Conservation (phyloP, 53 echinoderm and acorn worm genomes). For the Paelopatides confundens region DNA sequence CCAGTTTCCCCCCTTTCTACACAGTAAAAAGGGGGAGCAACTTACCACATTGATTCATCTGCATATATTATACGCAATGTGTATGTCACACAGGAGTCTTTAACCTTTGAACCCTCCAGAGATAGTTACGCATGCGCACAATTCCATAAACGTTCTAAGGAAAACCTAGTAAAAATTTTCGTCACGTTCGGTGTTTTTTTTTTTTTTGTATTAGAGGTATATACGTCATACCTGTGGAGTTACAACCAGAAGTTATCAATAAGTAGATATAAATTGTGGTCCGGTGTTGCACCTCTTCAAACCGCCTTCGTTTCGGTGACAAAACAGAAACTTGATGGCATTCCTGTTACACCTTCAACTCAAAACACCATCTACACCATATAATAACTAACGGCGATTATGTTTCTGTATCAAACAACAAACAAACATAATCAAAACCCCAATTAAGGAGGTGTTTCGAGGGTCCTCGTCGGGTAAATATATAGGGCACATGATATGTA, state of each 20-base stretch:
- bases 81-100: constrained; percentile 16
- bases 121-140: background rate
- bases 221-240: background rate
- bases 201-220: no score
- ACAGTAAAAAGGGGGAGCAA: background rate
- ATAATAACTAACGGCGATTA: no score
- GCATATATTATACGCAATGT: background rate
- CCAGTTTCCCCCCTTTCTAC: background rate
- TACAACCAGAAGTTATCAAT: background rate
- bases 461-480: no score
- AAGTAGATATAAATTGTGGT: no score
- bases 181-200: background rate
- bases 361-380: no score
- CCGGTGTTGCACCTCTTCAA: background rate
- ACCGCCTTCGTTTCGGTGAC: background rate
- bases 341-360: background rate
- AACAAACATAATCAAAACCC: no score
- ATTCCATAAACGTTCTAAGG: background rate
- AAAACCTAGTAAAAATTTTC: background rate
- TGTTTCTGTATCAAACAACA: no score
- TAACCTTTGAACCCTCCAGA: constrained; percentile 37
- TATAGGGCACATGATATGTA: no score
- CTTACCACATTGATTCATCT: background rate
- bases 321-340: background rate
- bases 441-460: no score